Conservation (phyloP, 2,113 vertebrate genomes). For the Spea multiplicata region DNA sequence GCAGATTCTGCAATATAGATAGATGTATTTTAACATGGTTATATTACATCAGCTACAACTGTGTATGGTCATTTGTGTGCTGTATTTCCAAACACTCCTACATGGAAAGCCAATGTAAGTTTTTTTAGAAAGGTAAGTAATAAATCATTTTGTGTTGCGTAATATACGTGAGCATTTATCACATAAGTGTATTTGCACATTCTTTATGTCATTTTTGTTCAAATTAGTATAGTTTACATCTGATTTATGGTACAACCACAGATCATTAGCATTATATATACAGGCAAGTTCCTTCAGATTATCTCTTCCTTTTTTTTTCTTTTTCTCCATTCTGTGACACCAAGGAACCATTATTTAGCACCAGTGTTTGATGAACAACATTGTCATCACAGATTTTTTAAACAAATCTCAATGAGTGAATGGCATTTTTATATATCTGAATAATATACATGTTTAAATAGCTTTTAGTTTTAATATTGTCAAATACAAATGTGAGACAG, state of each 20-base stretch:
- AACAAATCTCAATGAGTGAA: not conserved
- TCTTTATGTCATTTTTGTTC: constrained; percentile 7
- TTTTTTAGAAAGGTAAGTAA: not conserved
- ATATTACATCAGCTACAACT: no score
- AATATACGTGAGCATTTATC: constrained; percentile 4
- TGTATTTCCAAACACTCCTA: constrained; percentile 6
- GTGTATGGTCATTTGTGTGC: constrained; percentile 4
- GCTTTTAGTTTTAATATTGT: no score
- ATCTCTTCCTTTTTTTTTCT: not conserved
- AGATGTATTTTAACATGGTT: constrained; percentile 8
- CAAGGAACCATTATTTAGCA: no score
- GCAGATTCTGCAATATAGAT: no score
- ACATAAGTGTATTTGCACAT: not conserved
- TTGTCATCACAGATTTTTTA: not conserved
- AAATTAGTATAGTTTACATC: not conserved
- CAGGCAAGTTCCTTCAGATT: not conserved
- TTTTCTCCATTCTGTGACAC: not conserved
- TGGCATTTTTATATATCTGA: not conserved
- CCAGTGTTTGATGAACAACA: not conserved
- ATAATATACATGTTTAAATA: no score
- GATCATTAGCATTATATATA: constrained; percentile 16
- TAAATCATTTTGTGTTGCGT: constrained; percentile 19
- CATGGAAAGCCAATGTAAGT: not conserved
- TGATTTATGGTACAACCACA: not conserved
- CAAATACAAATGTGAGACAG: no score